Base-by-base conservation (phyloP, 2,113 vertebrate genomes). In the Sander lucioperca region DNA sequence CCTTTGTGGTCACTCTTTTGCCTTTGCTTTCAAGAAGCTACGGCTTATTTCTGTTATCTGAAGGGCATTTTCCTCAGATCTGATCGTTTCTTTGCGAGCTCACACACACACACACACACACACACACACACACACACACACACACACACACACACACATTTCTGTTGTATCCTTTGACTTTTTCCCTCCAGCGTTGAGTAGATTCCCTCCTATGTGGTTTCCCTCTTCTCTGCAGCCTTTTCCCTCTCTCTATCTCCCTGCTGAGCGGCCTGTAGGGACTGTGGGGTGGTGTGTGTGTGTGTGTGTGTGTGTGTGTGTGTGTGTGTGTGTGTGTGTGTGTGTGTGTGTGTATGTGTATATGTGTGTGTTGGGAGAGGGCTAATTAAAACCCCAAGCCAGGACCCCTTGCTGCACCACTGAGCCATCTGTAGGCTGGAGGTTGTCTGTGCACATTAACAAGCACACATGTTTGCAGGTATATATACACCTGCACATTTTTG, bases 151-250 rank as follows among this genome's bases (percentile, higher is more conserved):
- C 33, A 43, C 13, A 14, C 6, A 66, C n/a, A 62, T 23, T 27
- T 16, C 65, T 74, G 43, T 33, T 53, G 10, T 54, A 14, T 57
- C 39, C 14, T 56, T 61, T 67, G 9, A 63, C 21, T 56, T 75
- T 92, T 95, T 94, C 94, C 94, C 93, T 93, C 86, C 84, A 71
- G 62, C 89, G 68, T 48, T 27, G 63, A 77, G 54, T 76, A 87
- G 77, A 91, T 95, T 95, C 95, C 93, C 94, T 95, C 93, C 89
- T 62, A 15, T 86, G 23, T 85, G 33, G 57, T 89, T 95, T 95
- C 94, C 94, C 94, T 94, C 93, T 93, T 78, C 76, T 92, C 73
- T 54, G 78, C 86, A 77, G 79, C 71, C 23, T 88, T 93, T 94
- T 94, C 93, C 94, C 95, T 95, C 94, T 84, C 75, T 74, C 48